These are phyloP conservation scores for Parnassius orleans DNA, from an alignment of 2,888 invertebrate species.

Conservation along the genomic window DNA sequence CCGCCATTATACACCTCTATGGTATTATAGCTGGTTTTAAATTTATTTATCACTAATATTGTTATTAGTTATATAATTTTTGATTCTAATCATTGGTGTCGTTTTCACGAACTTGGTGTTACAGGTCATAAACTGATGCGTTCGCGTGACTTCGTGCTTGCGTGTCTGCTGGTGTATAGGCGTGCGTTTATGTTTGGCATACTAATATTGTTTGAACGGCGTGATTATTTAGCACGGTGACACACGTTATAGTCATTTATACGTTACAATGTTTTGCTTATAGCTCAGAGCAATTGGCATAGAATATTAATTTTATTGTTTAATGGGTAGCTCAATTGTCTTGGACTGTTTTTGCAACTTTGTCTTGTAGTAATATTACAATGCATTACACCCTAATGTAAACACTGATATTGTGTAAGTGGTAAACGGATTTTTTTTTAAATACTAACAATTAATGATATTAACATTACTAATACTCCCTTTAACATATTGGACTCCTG, in stretches of 20 bases:
- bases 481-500: too few relatives aligned
- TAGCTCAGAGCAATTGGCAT: constrained; percentile 9
- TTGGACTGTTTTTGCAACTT: not conserved
- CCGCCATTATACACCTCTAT: not conserved
- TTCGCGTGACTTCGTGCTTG: constrained; percentile 26
- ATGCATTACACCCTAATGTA: too few relatives aligned
- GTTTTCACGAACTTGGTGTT: constrained; percentile 22
- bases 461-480: too few relatives aligned
- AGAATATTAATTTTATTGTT: constrained; percentile 24
- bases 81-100: constrained; percentile 7
- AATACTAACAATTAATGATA: too few relatives aligned
- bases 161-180: constrained; percentile 13
- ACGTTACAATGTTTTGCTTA: constrained; percentile 21
- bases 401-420: too few relatives aligned
- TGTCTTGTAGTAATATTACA: too few relatives aligned
- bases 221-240: constrained; percentile 24
- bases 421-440: too few relatives aligned
- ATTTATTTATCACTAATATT: not conserved
- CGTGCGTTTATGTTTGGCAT: constrained; percentile 20
- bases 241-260: constrained; percentile 23
- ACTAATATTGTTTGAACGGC: constrained; percentile 20
- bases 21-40: not conserved
- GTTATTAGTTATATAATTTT: not conserved
- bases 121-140: constrained; percentile 22
- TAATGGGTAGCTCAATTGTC: constrained; percentile 16